phyloP scores from a whole-genome alignment of 2,888 invertebrate species.

The Ectemnius continuus region DNA sequence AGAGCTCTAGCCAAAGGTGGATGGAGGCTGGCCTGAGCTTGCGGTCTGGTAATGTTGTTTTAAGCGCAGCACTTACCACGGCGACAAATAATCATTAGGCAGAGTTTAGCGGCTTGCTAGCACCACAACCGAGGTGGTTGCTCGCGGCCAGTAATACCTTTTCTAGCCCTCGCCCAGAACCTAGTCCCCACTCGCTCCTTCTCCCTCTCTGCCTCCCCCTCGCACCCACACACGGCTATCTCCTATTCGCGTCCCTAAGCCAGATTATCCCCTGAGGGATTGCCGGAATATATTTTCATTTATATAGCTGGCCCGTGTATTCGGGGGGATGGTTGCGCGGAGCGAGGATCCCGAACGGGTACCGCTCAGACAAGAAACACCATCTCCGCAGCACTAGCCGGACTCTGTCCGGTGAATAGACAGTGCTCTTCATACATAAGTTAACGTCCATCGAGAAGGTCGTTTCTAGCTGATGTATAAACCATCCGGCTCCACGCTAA shows the following conservation, averaged over 20 bases:
- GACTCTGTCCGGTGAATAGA: no score
- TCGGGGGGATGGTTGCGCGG: conserved; percentile 37
- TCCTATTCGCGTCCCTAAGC: conserved; percentile 64
- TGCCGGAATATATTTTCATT: conserved; percentile 69
- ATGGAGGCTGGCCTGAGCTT: conserved; percentile 65
- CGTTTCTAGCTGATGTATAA: no score
- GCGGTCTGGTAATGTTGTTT: conserved; percentile 73
- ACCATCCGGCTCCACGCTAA: no score
- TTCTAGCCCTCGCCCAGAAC: conserved; percentile 47
- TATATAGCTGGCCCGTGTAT: conserved; percentile 47
- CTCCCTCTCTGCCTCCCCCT: conserved; percentile 36
- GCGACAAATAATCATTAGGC: conserved; percentile 74
- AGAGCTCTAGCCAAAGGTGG: conserved; percentile 58
- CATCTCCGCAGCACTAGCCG: not conserved
- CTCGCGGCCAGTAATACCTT: conserved; percentile 61
- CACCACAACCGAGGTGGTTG: conserved; percentile 55
- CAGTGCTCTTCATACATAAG: no score
- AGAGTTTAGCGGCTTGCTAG: conserved; percentile 69
- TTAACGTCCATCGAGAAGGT: no score
- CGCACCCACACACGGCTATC: conserved; percentile 57
- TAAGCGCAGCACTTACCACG: conserved; percentile 73
- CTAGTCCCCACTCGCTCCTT: no score
- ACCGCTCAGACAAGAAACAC: conserved; percentile 53
- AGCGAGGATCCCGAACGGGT: conserved; percentile 45
- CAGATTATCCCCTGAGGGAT: conserved; percentile 72